Evolutionary conservation across 2,888 invertebrate species (phyloP), one percentile per base, ranked within the genome.

Genomic region (Drosophila paracracens): DNA sequence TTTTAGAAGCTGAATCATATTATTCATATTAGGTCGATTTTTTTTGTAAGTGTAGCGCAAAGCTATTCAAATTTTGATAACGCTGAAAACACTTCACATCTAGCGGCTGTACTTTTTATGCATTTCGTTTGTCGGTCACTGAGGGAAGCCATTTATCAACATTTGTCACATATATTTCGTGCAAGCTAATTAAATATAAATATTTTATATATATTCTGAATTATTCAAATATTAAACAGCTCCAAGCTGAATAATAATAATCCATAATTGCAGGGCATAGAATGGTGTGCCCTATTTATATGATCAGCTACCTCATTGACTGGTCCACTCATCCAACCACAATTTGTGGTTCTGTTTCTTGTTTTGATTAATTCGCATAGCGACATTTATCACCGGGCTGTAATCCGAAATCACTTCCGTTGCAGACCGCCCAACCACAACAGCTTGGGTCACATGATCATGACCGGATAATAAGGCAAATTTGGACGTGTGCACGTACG

Each of bases 131-230:
- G 59, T 71, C 65, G 75, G 74, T 68, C 76, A 82, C 75, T 59
- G 66, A 73, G 88, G 90, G 89, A 88, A 88, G 81, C 70, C 87
- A 75, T 90, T 81, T 71, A 67, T 90, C 87, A 90, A 75, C 56
- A 68, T 65, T 64, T 82, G 83, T 86, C 77, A 75, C 58, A 57
- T 63, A 63, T 46, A 46, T 75, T 84, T 78, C 85, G 71, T 82
- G 79, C 71, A 73, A 53, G 75, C 68, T 75, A 79, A 85, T 85
- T 87, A 79, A 76, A 88, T 79, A 67, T 27, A 76, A 75, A 86
- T 83, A 76, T 79, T 79, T 74, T 69, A 59, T 54, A 60, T 40
- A 46, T 40, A 46, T 50, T 57, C 72, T 65, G 46, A 65, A 57
- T 43, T 57, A 51, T 50, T 10, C 56, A 27, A 63, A 46, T 69